Evolutionary conservation across 2,888 invertebrate species (phyloP), one percentile per base, ranked within the genome.

Genomic region (Cosmia pyralina): DNA sequence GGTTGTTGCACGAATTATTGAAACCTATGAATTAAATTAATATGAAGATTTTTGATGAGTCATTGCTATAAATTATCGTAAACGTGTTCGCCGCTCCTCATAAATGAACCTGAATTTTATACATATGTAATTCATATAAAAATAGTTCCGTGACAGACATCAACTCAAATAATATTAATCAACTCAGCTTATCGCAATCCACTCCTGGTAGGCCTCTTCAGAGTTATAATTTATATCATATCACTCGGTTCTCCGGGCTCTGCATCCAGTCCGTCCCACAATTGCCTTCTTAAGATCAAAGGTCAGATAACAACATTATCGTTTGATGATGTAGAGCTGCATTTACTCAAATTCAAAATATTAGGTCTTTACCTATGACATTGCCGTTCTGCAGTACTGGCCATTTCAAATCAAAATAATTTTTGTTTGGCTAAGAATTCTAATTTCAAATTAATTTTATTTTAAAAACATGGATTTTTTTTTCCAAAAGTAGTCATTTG

Each of bases 21-120:
- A 13, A 75, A 75, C 55, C 44, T 62, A 11, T 38, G 11, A 75
- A 68, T 67, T 67, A 44, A 55, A 67, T 64, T 4, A 19, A n/a
- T 59, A 46, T n/a, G 10, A 75, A 46, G 13, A 57, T 22, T 63
- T 28, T 69, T 44, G 34, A 44, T 68, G 68, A 60, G 34, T 75
- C 46, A 75, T 67, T 46, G n/a, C 8, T 41, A 53, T 59, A 53
- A 59, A 66, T 75, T 15, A 53, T 46, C 4, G 44, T n/a, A 17
- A 22, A 22, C 22, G 41, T 41, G 13, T 28, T 22, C 15, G 10
- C 13, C 66, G n/a, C 50, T 55, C 17, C 55, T 53, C 48, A 22
- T 28, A n/a, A 59, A 48, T 41, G 28, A 50, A 62, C 22, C 28
- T 34, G 64, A 28, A 15, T 75, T 46, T 38, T 52, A 7, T 46